These are phyloP conservation scores for Austrolebias charrua DNA, from an alignment of 2,797 vertebrate species.

Conservation along the genomic window DNA sequence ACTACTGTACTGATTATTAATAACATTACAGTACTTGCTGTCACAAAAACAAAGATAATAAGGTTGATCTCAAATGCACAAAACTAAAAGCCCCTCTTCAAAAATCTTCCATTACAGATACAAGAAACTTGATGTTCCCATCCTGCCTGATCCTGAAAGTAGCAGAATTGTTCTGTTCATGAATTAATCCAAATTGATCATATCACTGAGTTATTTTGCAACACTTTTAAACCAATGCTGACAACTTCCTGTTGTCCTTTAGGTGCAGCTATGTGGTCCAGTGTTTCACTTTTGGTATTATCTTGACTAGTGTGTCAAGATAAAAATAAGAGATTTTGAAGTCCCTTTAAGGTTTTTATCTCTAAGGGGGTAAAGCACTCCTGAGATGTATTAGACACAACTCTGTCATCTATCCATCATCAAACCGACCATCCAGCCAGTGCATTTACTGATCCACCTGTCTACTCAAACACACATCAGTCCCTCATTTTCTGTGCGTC, in stretches of 20 bases:
- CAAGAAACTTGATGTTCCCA: neutral
- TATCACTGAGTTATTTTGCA: neutral
- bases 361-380: slow-evolving; percentile 26
- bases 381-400: slow-evolving; percentile 23
- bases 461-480: slow-evolving; percentile 2
- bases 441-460: slow-evolving; percentile 7
- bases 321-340: slow-evolving; percentile 33
- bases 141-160: neutral
- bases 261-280: slow-evolving; percentile 17
- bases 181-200: neutral
- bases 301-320: slow-evolving; percentile 37
- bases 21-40: too few relatives aligned
- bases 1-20: too few relatives aligned
- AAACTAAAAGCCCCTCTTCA: neutral
- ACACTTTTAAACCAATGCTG: neutral
- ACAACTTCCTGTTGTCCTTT: slow-evolving; percentile 18
- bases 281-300: slow-evolving; percentile 34
- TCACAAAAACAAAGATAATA: neutral
- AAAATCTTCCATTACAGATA: neutral
- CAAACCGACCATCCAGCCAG: slow-evolving; percentile 29
- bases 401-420: slow-evolving; percentile 36
- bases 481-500: slow-evolving; percentile 12
- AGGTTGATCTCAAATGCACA: neutral
- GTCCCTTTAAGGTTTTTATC: slow-evolving; percentile 38
- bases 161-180: neutral